A percentile compares a stretch with the other conserved stretches of the same genome.
These are phyloP conservation scores for Iphiclides podalirius DNA, from an alignment of 2,888 invertebrate species.

Conservation along the genomic window DNA sequence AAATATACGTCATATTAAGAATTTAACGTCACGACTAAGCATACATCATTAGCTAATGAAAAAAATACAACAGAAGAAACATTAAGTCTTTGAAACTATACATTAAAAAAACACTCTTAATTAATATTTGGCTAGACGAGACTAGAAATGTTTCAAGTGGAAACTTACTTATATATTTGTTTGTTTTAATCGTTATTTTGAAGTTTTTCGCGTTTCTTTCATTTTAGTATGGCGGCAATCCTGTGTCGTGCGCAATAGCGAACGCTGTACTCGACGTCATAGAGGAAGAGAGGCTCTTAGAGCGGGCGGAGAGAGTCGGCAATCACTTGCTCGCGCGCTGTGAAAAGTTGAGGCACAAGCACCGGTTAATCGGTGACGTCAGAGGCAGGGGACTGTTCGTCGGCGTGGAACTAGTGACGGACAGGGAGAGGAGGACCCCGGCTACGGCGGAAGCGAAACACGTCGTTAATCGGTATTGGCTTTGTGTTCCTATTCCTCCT, in stretches of 20 bases:
- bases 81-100: no score
- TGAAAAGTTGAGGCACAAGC: slow-evolving; percentile 84
- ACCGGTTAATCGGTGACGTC: slow-evolving; percentile 91
- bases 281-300: slow-evolving; percentile 90
- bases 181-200: no score
- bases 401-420: slow-evolving; percentile 95
- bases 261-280: slow-evolving; percentile 97
- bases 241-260: slow-evolving; percentile 98
- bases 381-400: slow-evolving; percentile 95
- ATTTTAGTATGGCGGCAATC: slow-evolving; percentile 97
- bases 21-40: no score
- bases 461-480: slow-evolving; percentile 82
- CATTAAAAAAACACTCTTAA: no score
- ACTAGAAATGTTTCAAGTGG: no score
- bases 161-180: no score
- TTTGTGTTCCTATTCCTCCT: neutral
- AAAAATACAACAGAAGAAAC: no score
- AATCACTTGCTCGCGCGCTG: slow-evolving; percentile 86
- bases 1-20: no score
- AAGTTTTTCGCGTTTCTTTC: no score
- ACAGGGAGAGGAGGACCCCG: slow-evolving; percentile 86
- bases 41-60: no score
- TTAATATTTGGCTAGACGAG: no score
- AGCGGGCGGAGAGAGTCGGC: slow-evolving; percentile 91
- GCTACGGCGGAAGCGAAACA: slow-evolving; percentile 91